A percentile compares a stretch with the other conserved stretches of the same genome.
phyloP scores from a whole-genome alignment of 2,113 vertebrate species.

The Anhinga anhinga region DNA sequence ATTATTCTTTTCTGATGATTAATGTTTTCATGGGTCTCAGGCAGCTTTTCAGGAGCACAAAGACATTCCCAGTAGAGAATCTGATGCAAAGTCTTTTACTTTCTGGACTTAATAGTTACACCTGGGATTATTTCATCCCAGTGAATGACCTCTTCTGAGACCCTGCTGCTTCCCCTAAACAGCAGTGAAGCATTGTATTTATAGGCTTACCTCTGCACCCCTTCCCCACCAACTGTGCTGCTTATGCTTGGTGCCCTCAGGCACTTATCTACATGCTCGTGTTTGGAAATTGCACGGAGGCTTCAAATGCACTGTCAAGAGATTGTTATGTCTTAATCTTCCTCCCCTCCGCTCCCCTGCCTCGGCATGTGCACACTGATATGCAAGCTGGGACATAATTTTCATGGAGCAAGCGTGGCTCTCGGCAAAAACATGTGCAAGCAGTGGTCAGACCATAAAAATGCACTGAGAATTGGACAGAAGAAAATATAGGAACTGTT shows the following conservation, averaged over 20 bases:
- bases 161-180: not conserved
- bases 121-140: not conserved
- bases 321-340: not conserved
- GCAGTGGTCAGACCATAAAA: not conserved
- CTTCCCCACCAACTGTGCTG: not conserved
- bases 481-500: not conserved
- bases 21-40: not conserved
- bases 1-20: not conserved
- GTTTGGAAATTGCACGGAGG: not conserved
- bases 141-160: not conserved
- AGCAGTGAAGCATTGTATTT: not conserved
- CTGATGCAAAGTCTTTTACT: not conserved
- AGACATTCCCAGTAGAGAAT: not conserved
- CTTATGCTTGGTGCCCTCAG: not conserved
- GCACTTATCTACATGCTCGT: not conserved
- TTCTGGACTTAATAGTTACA: not conserved
- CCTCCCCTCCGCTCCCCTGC: fast-evolving
- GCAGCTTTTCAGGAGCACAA: not conserved
- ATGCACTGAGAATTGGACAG: not conserved
- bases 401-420: not conserved
- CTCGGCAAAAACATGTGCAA: not conserved
- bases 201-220: not conserved
- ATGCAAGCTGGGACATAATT: not conserved
- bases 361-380: not conserved
- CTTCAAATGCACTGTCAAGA: not conserved